Base-by-base conservation (phyloP, 2,797 vertebrate genomes). In the Sardinella longiceps region DNA sequence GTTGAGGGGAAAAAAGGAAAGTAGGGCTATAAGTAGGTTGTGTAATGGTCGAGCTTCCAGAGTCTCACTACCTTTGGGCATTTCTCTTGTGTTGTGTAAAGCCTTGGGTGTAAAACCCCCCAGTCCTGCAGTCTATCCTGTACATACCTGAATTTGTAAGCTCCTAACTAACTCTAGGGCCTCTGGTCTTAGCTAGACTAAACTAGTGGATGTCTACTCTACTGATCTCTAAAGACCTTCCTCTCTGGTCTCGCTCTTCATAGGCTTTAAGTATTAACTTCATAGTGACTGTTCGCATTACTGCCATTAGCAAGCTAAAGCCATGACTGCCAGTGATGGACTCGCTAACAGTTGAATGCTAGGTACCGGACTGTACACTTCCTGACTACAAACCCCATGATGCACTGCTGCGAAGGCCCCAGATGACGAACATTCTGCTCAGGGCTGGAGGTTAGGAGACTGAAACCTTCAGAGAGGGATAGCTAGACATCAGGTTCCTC, bases 321-420 rank as follows among this genome's bases (percentile, higher is more conserved):
- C 66, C 66, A 74, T 30, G 60, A 66, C 28, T 30, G 60, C 60
- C n/a, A 63, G 9, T 7, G 7, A 63, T 63, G 60, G 60, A 28
- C 60, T 70, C 28, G 2, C 63, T 15, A 15, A 25, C 2, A 28
- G 28, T 12, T 30, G 60, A 83, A 25, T 28, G 60, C 60, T 28
- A 28, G 60, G 10, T 66, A 6, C 43, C 25, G 30, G 60, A 84
- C 14, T n/a, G n/a, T n/a, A 25, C 48, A 48, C 81, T 82, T 80
- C 70, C 43, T 37, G 82, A 86, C 90, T 87, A n/a, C 87, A 82
- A 80, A 87, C 91, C 90, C 90, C 91, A 92, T 92, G 92, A 94
- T 93, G 90, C 93, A 91, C 90, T 39, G 80, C 90, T 92, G 89
- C 89, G 3, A 1, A 15, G 66, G 66, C 5, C 66, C 66, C 33